Conservation (phyloP, 2,888 invertebrate species). For the Phanerotoma sp. region DNA sequence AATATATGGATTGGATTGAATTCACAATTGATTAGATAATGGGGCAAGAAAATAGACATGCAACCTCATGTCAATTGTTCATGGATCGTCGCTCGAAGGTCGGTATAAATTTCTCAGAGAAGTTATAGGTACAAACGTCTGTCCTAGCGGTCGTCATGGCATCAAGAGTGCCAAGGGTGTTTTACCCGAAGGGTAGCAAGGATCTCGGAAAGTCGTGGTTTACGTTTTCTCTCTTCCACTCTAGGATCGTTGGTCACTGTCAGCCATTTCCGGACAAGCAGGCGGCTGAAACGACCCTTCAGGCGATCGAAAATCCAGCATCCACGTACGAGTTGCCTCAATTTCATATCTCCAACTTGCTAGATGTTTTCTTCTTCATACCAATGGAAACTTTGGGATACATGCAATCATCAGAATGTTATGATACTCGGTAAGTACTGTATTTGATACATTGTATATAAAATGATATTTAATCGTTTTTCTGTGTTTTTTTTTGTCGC, state of each 20-base stretch:
- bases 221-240: constrained; percentile 5
- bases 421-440: no score
- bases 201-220: constrained; percentile 26
- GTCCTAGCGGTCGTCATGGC: constrained; percentile 33
- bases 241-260: constrained; percentile 25
- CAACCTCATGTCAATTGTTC: constrained; percentile 13
- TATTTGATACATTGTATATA: no score
- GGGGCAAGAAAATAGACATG: constrained; percentile 1
- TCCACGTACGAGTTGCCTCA: constrained; percentile 21
- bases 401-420: no score
- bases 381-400: no score
- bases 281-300: constrained; percentile 17
- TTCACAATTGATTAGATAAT: background rate
- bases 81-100: constrained; percentile 21
- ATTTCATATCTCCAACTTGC: constrained; percentile 4
- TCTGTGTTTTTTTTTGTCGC: no score
- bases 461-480: no score
- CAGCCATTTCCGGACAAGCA: constrained; percentile 31
- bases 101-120: constrained; percentile 23
- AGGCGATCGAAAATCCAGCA: constrained; percentile 17
- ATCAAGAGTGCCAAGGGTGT: constrained; percentile 28
- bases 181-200: constrained; percentile 24
- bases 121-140: constrained; percentile 6
- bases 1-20: no score
- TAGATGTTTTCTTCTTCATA: background rate